phyloP scores from a whole-genome alignment of 2,113 vertebrate species.

The Anser brachyrhynchus region DNA sequence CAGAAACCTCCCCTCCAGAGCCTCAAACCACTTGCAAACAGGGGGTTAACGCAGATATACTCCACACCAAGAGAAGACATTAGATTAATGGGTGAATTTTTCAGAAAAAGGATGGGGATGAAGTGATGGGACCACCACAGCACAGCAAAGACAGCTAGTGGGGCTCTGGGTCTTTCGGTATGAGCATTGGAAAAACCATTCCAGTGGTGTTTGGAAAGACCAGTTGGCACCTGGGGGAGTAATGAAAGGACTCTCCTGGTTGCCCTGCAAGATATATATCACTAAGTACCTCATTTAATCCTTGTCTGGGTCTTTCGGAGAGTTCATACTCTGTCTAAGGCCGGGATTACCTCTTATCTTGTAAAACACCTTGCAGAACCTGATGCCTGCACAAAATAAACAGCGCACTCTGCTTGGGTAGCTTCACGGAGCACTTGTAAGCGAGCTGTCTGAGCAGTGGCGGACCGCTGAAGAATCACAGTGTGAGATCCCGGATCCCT shows the following conservation, averaged over 20 bases:
- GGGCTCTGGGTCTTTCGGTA: neutral
- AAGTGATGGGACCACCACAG: neutral
- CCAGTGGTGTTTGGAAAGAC: neutral
- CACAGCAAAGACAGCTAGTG: fast-evolving
- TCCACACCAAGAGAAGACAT: neutral
- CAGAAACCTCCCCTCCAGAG: neutral
- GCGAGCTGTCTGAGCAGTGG: fast-evolving
- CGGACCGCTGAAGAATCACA: neutral
- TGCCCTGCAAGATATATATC: too few relatives aligned
- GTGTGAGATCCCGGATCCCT: neutral
- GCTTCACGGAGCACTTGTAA: neutral
- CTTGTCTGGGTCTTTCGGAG: neutral
- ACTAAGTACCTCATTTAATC: neutral
- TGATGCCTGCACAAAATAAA: fast-evolving
- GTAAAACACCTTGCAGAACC: neutral
- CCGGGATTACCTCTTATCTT: neutral
- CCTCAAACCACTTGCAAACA: neutral
- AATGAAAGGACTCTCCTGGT: neutral
- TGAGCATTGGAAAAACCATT: neutral
- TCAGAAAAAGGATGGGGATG: neutral
- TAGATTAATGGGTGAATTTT: neutral
- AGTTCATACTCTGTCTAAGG: neutral
- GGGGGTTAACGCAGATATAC: neutral
- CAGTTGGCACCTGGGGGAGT: neutral
- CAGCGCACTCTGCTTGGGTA: neutral